phyloP scores from a whole-genome alignment of 2,113 vertebrate species.

The Gymnorhina tibicen region DNA sequence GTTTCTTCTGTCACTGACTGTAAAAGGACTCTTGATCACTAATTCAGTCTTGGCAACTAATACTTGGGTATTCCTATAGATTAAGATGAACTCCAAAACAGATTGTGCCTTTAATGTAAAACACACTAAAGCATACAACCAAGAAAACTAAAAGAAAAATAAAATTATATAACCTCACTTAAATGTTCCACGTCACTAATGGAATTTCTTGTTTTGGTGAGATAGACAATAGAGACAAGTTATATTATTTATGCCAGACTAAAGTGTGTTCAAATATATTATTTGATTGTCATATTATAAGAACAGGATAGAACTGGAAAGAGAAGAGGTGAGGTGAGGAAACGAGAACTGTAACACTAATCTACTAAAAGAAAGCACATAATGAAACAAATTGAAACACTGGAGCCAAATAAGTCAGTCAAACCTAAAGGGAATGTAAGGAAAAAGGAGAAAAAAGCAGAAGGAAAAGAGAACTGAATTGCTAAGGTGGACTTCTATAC shows the following conservation, averaged over 20 bases:
- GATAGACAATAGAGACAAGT: fast-evolving
- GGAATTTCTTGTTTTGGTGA: background rate
- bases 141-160: background rate
- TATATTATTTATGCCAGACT: background rate
- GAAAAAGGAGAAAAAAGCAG: background rate
- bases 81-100: background rate
- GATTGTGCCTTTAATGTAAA: background rate
- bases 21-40: background rate
- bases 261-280: background rate
- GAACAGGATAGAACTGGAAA: background rate
- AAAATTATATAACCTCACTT: background rate
- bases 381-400: background rate
- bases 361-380: background rate
- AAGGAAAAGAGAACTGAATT: background rate
- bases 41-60: background rate
- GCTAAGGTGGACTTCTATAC: background rate
- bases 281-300: background rate
- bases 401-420: background rate
- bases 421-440: background rate
- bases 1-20: background rate
- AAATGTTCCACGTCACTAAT: background rate
- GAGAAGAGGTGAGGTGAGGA: background rate
- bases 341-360: background rate
- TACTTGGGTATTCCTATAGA: background rate
- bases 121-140: background rate